Evolutionary conservation across 2,797 vertebrate species (phyloP).

Genomic region (Xerus rutilus): DNA sequence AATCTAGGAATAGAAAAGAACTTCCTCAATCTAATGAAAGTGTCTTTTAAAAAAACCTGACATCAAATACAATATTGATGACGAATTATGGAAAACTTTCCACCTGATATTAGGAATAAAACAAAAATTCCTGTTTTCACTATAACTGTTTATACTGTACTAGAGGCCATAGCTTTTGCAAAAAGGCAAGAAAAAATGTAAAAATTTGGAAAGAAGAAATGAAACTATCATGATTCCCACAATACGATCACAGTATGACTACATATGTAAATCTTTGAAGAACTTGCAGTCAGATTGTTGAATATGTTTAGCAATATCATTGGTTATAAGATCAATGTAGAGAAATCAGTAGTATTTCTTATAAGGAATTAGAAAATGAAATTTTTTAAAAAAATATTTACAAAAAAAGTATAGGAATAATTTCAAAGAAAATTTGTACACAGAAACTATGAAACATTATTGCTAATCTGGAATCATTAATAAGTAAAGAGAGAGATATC

Average conservation of each 20-base stretch:
- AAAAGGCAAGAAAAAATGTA: background rate
- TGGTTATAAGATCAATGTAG: background rate
- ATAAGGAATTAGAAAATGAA: no score
- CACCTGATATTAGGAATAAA: background rate
- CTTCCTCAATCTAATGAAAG: background rate
- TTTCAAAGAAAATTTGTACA: background rate
- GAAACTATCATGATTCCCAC: background rate
- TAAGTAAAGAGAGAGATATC: background rate
- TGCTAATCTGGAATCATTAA: background rate
- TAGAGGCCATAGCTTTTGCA: background rate
- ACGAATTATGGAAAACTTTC: background rate
- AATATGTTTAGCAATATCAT: background rate
- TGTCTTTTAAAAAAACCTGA: background rate
- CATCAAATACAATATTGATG: background rate
- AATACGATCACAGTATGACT: background rate
- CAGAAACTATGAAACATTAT: background rate
- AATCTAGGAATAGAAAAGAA: background rate
- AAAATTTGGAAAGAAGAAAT: slow-evolving; percentile 5
- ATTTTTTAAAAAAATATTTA: background rate
- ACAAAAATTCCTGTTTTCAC: background rate
- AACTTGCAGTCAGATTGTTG: background rate
- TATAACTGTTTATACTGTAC: background rate
- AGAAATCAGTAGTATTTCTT: background rate
- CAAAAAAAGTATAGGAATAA: background rate
- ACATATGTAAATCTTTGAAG: background rate